Evolutionary conservation across 2,113 vertebrate species (phyloP), one percentile per base, ranked within the genome.

Genomic region (Lanius collurio): DNA sequence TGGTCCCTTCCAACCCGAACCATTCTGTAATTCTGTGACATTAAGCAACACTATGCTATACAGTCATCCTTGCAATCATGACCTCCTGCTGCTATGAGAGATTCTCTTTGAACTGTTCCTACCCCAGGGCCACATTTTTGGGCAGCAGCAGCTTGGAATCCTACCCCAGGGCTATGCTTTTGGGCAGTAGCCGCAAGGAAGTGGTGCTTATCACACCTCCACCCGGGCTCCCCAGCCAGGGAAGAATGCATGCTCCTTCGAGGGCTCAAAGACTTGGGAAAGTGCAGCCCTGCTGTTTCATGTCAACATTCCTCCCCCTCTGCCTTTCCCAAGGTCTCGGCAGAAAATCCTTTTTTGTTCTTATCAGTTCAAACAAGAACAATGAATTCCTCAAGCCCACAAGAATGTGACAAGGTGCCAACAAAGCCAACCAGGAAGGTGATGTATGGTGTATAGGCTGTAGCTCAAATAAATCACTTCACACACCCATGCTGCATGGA

Each of bases 311-410:
- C 96, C 96, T 97, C 96, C 89, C 94, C 95, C 91, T 95, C 97
- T 90, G 80, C 95, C 97, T 98, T 98, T 98, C 97, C 97, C 98
- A 98, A 98, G 98, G 98, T 97, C 97, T 97, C 94, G 11, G 94
- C 92, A 98, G 98, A 98, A 98, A 98, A 98, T 96, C 96, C 97
- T 92, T 97, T 97, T 97, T 97, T 95, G 90, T 98, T 98, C 98
- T 99, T 98, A 98, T 98, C 98, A 98, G 98, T 98, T 98, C 97
- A 98, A 98, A 98, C 97, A 98, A 98, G 97, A 98, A 98, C 98
- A 98, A 98, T 98, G 98, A 98, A 98, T 98, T 98, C 97, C 98
- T 97, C 95, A 97, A 97, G 95, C 97, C 94, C 52, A 10, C 95
- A 98, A 98, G 98, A 98, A 98, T 98, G 98, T 98, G 98, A 98